phyloP scores from a whole-genome alignment of 2,888 invertebrate genomes.

The Dermolepida albohirtum region DNA sequence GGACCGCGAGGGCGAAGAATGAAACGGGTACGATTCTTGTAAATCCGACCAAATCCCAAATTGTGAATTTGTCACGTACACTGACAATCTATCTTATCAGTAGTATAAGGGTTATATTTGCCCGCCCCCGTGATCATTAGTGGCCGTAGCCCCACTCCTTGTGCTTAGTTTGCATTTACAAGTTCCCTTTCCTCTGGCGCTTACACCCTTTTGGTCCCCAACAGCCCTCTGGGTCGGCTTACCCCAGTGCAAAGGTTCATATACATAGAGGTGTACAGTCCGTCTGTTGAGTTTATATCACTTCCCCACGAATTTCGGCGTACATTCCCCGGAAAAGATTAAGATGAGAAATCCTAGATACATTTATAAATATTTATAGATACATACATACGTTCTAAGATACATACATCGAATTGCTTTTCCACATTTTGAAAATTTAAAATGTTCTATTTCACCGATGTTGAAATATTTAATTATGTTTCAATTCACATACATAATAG shows the following conservation, averaged over 20 bases:
- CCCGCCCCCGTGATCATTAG: slow-evolving; percentile 63
- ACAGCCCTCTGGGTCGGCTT: slow-evolving; percentile 55
- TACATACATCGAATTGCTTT: neutral
- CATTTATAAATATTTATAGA: neutral
- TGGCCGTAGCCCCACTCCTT: slow-evolving; percentile 63
- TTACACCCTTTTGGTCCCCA: slow-evolving; percentile 50
- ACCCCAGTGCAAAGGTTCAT: slow-evolving; percentile 63
- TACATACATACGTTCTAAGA: neutral
- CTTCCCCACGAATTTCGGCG: slow-evolving; percentile 48
- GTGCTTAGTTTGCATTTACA: slow-evolving; percentile 67
- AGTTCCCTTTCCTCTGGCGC: slow-evolving; percentile 59
- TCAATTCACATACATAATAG: too few species aligned
- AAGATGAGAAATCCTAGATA: slow-evolving; percentile 16
- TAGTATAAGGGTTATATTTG: slow-evolving; percentile 63
- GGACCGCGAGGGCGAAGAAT: slow-evolving; percentile 30
- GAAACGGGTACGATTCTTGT: slow-evolving; percentile 36
- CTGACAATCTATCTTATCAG: slow-evolving; percentile 64
- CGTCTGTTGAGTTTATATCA: slow-evolving; percentile 50
- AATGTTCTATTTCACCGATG: too few species aligned
- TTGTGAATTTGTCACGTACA: slow-evolving; percentile 64
- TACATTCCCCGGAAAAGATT: slow-evolving; percentile 46
- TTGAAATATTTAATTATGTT: too few species aligned
- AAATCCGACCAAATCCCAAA: slow-evolving; percentile 57
- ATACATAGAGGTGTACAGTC: slow-evolving; percentile 67
- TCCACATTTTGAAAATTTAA: neutral